These are phyloP conservation scores for Neria commutata DNA, from an alignment of 2,888 invertebrate species.

Conservation along the genomic window DNA sequence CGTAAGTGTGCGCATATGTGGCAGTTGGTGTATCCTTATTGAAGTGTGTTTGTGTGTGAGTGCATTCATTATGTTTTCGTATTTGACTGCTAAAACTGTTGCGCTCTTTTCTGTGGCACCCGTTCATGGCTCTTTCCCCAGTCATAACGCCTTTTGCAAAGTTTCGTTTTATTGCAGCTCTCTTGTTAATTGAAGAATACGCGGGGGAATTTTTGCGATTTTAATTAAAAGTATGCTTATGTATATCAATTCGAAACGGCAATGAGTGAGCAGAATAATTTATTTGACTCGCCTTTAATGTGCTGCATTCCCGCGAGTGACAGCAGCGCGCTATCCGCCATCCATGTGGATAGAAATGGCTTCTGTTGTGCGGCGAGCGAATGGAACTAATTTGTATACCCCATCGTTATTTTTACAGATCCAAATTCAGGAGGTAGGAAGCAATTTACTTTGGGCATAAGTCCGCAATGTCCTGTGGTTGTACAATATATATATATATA, in stretches of 20 bases:
- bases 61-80: constrained; percentile 27
- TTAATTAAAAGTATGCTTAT: constrained; percentile 54
- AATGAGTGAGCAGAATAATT: constrained; percentile 51
- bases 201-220: constrained; percentile 41
- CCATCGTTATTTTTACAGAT: too few species aligned
- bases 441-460: too few species aligned
- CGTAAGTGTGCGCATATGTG: constrained; percentile 1
- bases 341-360: too few species aligned
- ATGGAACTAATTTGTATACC: too few species aligned
- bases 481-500: too few species aligned
- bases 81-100: constrained; percentile 48
- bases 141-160: constrained; percentile 8
- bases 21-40: background rate
- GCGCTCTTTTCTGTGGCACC: constrained; percentile 35
- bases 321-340: too few species aligned
- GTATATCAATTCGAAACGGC: constrained; percentile 49
- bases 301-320: too few species aligned
- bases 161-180: constrained; percentile 5
- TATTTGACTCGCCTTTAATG: constrained; percentile 45
- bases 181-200: constrained; percentile 13
- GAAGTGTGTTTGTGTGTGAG: constrained; percentile 28
- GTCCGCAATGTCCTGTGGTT: too few species aligned
- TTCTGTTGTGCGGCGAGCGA: too few species aligned
- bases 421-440: too few species aligned
- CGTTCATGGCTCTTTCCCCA: background rate